Conservation (phyloP, 2,113 vertebrate species). For the Carassius carassius region DNA sequence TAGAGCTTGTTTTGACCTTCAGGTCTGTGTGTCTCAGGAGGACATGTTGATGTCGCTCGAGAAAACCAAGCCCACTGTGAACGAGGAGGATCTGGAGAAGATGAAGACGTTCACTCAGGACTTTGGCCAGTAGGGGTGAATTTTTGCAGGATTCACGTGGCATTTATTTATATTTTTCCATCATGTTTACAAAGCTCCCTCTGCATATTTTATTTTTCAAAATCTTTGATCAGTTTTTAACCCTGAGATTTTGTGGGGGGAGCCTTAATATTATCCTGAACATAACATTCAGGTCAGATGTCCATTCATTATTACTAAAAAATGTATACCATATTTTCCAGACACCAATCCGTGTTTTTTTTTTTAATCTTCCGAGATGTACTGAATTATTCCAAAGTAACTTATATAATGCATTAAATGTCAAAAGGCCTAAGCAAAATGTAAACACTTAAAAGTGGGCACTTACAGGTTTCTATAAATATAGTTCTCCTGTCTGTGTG, state of each 20-base stretch:
- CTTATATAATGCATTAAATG: no score
- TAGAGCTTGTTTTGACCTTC: background rate
- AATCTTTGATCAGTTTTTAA: background rate
- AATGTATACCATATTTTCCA: no score
- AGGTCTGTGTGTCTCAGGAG: conserved; percentile 62
- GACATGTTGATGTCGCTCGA: conserved; percentile 86
- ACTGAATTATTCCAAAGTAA: no score
- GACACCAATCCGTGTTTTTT: no score
- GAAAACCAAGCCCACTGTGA: conserved; percentile 90
- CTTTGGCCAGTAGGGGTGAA: conserved; percentile 91
- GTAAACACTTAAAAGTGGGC: no score
- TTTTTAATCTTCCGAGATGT: no score
- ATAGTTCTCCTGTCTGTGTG: no score
- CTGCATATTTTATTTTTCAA: background rate
- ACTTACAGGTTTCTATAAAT: no score
- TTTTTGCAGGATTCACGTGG: background rate
- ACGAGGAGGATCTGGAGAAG: conserved; percentile 87
- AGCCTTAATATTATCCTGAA: background rate
- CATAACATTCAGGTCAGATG: background rate
- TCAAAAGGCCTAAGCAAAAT: no score
- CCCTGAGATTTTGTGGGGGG: background rate
- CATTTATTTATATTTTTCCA: background rate
- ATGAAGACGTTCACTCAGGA: conserved; percentile 92
- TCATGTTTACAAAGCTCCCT: background rate
- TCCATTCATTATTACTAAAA: background rate